phyloP scores from a whole-genome alignment of 2,888 invertebrate genomes.

The Kuschelorhynchus macadamiae region DNA sequence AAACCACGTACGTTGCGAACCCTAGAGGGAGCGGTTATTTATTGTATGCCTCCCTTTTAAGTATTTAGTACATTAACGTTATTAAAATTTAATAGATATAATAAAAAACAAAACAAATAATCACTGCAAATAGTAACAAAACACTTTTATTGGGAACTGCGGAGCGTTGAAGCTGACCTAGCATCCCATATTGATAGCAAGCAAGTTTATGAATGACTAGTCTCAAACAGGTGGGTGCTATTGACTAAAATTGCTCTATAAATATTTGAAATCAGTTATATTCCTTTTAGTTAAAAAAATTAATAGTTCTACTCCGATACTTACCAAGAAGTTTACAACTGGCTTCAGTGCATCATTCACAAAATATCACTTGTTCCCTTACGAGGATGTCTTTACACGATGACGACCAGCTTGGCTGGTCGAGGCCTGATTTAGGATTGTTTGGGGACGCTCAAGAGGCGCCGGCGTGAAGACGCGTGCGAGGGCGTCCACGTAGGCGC shows the following conservation, averaged over 20 bases:
- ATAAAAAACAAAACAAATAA: too few species aligned
- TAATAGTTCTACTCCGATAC: background rate
- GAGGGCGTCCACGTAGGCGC: constrained; percentile 45
- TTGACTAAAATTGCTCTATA: background rate
- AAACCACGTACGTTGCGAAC: background rate
- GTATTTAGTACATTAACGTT: too few species aligned
- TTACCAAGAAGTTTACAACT: constrained; percentile 17
- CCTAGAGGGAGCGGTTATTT: constrained; percentile 17
- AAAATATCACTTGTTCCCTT: constrained; percentile 23
- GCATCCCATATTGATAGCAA: constrained; percentile 24
- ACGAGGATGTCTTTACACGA: constrained; percentile 24
- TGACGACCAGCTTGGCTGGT: constrained; percentile 32
- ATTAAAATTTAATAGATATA: too few species aligned
- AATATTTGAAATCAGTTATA: background rate
- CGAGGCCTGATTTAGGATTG: constrained; percentile 30
- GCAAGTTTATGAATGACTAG: constrained; percentile 26
- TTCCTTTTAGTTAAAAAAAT: background rate
- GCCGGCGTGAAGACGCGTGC: constrained; percentile 44
- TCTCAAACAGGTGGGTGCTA: constrained; percentile 39
- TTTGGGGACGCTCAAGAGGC: constrained; percentile 25
- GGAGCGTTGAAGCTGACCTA: background rate
- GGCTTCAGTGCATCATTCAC: constrained; percentile 36
- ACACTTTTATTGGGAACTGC: too few species aligned
- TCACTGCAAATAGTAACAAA: too few species aligned
- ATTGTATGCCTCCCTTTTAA: background rate